A percentile compares a stretch with the other conserved stretches of the same genome.
These are phyloP conservation scores for Coptodon rendalli DNA, from an alignment of 2,113 vertebrate genomes.

Conservation along the genomic window DNA sequence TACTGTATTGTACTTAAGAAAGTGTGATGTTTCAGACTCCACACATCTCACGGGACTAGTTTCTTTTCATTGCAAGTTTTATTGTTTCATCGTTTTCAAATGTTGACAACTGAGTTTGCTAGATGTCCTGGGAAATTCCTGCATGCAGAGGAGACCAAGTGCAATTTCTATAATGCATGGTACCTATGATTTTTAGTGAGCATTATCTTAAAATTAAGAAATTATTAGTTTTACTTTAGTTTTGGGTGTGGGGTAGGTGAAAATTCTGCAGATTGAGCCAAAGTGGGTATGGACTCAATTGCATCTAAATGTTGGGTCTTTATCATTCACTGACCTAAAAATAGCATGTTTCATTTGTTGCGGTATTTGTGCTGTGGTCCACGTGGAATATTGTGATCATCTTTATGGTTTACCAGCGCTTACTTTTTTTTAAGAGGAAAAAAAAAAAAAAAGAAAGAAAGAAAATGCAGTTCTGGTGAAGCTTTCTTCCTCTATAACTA, in stretches of 20 bases:
- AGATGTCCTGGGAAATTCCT: neutral
- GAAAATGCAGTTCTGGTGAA: neutral
- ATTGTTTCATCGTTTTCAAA: neutral
- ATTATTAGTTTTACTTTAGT: neutral
- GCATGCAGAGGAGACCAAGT: neutral
- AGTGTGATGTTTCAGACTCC: neutral
- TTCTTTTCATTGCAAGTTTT: neutral
- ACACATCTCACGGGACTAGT: neutral
- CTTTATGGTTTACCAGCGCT: slow-evolving; percentile 2
- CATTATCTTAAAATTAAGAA: neutral
- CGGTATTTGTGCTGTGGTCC: neutral
- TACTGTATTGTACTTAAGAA: neutral
- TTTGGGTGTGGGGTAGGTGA: neutral
- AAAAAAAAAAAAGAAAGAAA: slow-evolving; percentile 25
- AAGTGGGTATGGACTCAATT: neutral
- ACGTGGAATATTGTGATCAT: neutral
- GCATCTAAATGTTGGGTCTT: neutral
- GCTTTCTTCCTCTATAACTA: neutral
- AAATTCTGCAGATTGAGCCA: neutral
- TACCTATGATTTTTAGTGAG: neutral
- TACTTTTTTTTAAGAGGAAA: neutral
- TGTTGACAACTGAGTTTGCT: neutral
- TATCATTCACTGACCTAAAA: neutral
- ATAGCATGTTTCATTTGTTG: neutral
- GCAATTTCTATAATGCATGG: neutral